A percentile compares a stretch with the other conserved stretches of the same genome.
These are phyloP conservation scores for Drosophila tripunctata DNA, from an alignment of 2,888 invertebrate genomes.

Conservation along the genomic window DNA sequence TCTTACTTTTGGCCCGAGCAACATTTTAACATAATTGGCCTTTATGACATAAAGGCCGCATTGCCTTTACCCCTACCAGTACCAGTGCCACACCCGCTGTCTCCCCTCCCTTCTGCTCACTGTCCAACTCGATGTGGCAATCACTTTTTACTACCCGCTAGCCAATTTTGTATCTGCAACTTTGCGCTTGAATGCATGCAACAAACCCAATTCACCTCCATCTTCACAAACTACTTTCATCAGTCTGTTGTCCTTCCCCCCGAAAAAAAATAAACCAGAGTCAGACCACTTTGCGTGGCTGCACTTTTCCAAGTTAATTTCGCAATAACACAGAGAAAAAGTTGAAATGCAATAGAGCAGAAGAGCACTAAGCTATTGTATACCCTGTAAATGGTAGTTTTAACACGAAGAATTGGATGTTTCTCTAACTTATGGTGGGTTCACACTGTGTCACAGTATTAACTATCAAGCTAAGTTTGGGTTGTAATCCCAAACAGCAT, in stretches of 20 bases:
- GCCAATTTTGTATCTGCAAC: slow-evolving; percentile 80
- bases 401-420: neutral
- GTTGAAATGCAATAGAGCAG: slow-evolving; percentile 44
- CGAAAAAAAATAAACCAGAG: slow-evolving; percentile 19
- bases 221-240: neutral
- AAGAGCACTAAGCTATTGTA: neutral
- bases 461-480: too few relatives aligned
- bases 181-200: slow-evolving; percentile 80
- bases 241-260: slow-evolving; percentile 2
- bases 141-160: slow-evolving; percentile 73
- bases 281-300: slow-evolving; percentile 74
- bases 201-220: slow-evolving; percentile 38
- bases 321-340: slow-evolving; percentile 53
- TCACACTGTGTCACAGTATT: too few relatives aligned
- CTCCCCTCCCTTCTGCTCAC: neutral
- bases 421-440: too few relatives aligned
- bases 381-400: slow-evolving; percentile 36
- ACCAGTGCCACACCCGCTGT: too few relatives aligned
- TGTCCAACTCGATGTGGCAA: slow-evolving; percentile 38
- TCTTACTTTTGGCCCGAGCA: slow-evolving; percentile 46
- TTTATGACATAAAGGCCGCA: slow-evolving; percentile 71
- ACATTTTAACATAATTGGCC: slow-evolving; percentile 81
- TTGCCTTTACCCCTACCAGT: too few relatives aligned
- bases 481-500: too few relatives aligned
- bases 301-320: slow-evolving; percentile 77